Evolutionary conservation across 2,888 invertebrate genomes (phyloP).

Genomic region (Galeruca laticollis): DNA sequence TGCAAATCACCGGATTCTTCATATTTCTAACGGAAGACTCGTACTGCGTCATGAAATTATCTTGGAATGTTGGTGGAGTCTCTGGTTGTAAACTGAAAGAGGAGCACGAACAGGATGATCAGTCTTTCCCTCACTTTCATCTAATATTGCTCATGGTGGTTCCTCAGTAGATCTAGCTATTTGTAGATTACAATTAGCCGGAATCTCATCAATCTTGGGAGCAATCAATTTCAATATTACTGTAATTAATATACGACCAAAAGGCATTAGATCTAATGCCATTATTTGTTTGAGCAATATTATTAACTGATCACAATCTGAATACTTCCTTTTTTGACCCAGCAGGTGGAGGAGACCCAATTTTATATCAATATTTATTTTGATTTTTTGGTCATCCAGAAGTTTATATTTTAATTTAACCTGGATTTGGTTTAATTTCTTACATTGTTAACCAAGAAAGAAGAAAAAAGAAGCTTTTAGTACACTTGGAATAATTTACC

Average conservation of each 20-base stretch:
- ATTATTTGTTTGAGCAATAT: conserved; percentile 81
- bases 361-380: no score
- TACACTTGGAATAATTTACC: conserved; percentile 57
- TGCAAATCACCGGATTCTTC: no score
- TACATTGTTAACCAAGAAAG: conserved; percentile 82
- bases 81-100: no score
- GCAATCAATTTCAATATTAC: conserved; percentile 86
- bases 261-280: no score
- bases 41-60: no score
- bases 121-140: conserved; percentile 40
- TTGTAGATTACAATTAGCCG: conserved; percentile 84
- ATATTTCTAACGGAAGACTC: no score
- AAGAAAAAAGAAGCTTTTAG: conserved; percentile 60
- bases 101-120: conserved; percentile 86
- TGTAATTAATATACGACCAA: no score
- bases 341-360: no score
- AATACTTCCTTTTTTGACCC: no score
- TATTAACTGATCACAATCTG: conserved; percentile 83
- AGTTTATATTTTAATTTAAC: conserved; percentile 76
- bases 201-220: conserved; percentile 79
- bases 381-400: conserved; percentile 89
- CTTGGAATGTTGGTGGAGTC: no score
- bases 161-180: conserved; percentile 76
- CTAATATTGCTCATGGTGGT: no score
- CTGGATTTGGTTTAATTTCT: conserved; percentile 79